Conservation (phyloP, 2,113 vertebrate genomes). For the Serranochromis macrocephalus region DNA sequence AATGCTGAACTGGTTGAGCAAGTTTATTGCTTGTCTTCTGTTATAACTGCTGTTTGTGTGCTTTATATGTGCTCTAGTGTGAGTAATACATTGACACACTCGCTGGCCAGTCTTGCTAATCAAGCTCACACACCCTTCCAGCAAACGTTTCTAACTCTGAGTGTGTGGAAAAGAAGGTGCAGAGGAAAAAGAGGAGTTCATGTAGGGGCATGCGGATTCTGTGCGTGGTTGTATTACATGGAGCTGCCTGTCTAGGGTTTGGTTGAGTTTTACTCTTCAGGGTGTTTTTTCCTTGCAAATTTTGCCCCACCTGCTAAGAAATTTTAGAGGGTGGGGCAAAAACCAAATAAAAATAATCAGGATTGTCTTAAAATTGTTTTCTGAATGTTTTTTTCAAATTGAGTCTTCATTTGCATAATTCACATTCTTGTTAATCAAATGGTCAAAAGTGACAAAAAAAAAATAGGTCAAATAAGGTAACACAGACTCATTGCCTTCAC, state of each 20-base stretch:
- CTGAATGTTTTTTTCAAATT: accelerated
- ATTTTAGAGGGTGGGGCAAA: background rate
- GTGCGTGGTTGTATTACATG: background rate
- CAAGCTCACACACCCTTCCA: slow-evolving; percentile 56
- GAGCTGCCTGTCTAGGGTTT: background rate
- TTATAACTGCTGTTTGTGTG: background rate
- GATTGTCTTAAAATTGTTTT: background rate
- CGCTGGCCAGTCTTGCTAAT: slow-evolving; percentile 39
- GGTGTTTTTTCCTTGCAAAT: background rate
- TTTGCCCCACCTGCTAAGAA: background rate
- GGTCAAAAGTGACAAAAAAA: background rate
- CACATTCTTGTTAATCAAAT: background rate
- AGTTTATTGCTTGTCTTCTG: background rate
- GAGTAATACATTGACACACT: slow-evolving; percentile 1
- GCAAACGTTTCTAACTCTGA: background rate
- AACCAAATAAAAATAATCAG: background rate
- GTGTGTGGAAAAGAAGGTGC: background rate
- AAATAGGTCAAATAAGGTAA: background rate
- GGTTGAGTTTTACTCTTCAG: background rate
- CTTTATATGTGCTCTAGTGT: background rate
- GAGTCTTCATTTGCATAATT: background rate
- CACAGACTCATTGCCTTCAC: background rate
- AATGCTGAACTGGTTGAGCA: background rate
- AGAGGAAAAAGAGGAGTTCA: slow-evolving; percentile 22
- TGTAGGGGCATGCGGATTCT: slow-evolving; percentile 26